Evolutionary conservation across 2,113 vertebrate species (phyloP).

Genomic region (Sialia sialis): DNA sequence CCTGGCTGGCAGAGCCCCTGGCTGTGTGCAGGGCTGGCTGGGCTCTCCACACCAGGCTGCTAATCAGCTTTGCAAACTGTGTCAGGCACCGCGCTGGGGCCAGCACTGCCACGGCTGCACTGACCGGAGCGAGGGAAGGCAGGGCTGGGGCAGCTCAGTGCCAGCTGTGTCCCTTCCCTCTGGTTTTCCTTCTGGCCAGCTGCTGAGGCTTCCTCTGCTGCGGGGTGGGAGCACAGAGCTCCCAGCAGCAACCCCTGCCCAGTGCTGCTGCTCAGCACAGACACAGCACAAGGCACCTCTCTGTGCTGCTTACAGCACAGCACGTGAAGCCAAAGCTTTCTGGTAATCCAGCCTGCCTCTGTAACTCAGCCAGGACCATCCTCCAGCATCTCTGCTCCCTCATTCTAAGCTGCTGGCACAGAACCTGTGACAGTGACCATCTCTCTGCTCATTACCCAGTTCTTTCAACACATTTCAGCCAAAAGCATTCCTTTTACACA

Average conservation of each 20-base stretch:
- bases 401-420: background rate
- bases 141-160: background rate
- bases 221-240: accelerated
- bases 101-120: accelerated
- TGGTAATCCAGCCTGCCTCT: background rate
- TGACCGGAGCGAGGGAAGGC: accelerated
- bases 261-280: accelerated
- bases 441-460: background rate
- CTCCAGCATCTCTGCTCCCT: background rate
- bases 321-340: background rate
- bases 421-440: background rate
- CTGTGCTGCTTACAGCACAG: background rate
- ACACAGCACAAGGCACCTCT: background rate
- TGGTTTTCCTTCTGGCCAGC: accelerated
- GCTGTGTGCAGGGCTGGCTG: background rate
- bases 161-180: background rate
- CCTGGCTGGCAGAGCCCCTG: background rate
- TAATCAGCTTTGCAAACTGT: conserved; percentile 36
- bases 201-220: background rate
- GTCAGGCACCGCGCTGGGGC: background rate
- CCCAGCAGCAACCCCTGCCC: background rate
- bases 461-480: background rate
- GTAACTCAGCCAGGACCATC: background rate
- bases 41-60: background rate
- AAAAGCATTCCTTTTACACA: background rate